Conservation (phyloP, 2,797 vertebrate species). For the Pteronotus mesoamericanus region DNA sequence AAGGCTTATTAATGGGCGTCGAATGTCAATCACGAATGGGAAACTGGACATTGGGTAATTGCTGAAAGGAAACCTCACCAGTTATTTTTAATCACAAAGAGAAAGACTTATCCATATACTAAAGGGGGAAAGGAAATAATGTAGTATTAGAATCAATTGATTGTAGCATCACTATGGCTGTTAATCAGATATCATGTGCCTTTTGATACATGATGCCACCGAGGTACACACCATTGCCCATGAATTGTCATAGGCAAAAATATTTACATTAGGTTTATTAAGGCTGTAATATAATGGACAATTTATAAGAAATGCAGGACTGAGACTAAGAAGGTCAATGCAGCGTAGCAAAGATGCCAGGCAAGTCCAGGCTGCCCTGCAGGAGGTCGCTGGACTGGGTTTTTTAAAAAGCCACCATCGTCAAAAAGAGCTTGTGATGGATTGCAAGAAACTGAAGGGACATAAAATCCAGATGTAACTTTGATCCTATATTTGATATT, state of each 20-base stretch:
- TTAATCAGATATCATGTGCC: not conserved
- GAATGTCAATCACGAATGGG: not conserved
- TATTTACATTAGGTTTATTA: not conserved
- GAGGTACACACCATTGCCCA: not conserved
- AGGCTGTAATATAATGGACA: not conserved
- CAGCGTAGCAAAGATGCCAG: not conserved
- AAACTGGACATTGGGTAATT: not conserved
- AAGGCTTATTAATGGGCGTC: not conserved
- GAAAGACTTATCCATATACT: not conserved
- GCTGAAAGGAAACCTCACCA: not conserved
- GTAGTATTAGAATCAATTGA: not conserved
- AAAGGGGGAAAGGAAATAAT: not conserved
- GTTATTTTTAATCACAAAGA: not conserved
- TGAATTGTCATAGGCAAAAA: not conserved
- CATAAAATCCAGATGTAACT: not conserved
- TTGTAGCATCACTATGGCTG: not conserved
- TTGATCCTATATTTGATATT: not conserved
- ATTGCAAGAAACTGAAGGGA: not conserved
- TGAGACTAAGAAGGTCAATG: not conserved
- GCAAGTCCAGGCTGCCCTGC: not conserved
- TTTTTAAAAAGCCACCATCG: not conserved
- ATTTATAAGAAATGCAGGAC: not conserved
- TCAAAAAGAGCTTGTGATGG: not conserved
- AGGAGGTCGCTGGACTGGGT: not conserved
- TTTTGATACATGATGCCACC: not conserved